Evolutionary conservation across 1,140 invertebrate genomes (phyloP).

Genomic region (Tetramorium simillimum): DNA sequence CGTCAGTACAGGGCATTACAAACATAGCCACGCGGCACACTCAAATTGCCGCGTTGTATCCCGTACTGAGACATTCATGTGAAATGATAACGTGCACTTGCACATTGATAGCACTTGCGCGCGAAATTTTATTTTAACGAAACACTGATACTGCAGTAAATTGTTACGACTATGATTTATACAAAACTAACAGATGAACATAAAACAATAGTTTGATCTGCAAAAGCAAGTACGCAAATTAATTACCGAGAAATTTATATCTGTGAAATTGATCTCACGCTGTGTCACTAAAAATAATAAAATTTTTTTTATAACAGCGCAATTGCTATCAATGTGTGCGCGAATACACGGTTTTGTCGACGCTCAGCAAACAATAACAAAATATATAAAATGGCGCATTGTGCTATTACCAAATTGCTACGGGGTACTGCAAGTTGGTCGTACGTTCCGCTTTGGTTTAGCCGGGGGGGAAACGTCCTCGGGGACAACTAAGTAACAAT

Average conservation of each 20-base stretch:
- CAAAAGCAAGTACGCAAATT: neutral
- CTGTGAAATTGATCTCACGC: neutral
- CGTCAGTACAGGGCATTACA: conserved; percentile 25
- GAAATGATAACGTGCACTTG: neutral
- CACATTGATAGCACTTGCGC: neutral
- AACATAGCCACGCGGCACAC: neutral
- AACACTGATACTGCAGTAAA: neutral
- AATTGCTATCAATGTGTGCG: neutral
- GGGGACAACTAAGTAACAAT: conserved; percentile 38
- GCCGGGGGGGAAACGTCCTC: neutral
- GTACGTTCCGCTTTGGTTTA: conserved; percentile 7
- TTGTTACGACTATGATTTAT: neutral
- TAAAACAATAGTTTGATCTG: neutral
- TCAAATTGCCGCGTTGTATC: conserved; percentile 24
- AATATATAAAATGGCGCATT: neutral
- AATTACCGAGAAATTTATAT: neutral
- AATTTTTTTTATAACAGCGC: neutral
- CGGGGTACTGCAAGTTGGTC: neutral
- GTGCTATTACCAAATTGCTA: neutral
- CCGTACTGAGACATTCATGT: neutral
- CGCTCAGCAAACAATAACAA: neutral
- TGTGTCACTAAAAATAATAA: neutral
- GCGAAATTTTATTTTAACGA: conserved; percentile 8
- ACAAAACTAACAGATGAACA: neutral
- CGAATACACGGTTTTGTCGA: neutral